Evolutionary conservation across 2,888 invertebrate genomes (phyloP).

Genomic region (Brachylomia viminalis): DNA sequence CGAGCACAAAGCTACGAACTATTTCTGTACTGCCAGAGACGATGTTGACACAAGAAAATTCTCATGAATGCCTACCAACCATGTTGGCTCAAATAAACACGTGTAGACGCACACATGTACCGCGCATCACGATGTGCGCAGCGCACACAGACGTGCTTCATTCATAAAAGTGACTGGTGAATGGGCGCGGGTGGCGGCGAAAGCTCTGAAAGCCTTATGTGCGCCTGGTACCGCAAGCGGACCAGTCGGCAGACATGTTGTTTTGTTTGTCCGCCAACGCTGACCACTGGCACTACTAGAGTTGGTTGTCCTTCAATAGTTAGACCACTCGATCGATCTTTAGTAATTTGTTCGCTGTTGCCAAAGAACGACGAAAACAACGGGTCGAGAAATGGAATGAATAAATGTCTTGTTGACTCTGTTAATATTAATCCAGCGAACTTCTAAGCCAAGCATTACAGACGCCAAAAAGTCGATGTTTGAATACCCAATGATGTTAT

Average conservation of each 20-base stretch:
- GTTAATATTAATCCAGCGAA: not conserved
- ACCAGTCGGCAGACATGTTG: constrained; percentile 87
- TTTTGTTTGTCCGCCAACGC: constrained; percentile 74
- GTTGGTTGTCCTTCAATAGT: constrained; percentile 28
- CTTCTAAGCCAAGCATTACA: not conserved
- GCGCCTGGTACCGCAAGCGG: constrained; percentile 83
- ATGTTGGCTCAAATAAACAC: constrained; percentile 86
- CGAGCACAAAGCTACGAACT: constrained; percentile 85
- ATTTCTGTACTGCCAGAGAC: constrained; percentile 85
- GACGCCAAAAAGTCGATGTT: not conserved
- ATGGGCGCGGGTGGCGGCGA: constrained; percentile 77
- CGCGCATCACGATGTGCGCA: constrained; percentile 61
- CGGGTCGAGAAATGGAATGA: not conserved
- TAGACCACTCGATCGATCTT: not conserved
- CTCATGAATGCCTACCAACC: constrained; percentile 89
- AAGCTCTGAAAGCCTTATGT: constrained; percentile 82
- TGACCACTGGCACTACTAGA: constrained; percentile 31
- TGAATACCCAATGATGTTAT: constrained; percentile 13
- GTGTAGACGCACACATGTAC: constrained; percentile 78
- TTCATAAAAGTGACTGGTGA: constrained; percentile 83
- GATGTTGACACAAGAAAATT: constrained; percentile 89
- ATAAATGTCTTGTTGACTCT: not conserved
- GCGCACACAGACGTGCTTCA: constrained; percentile 77
- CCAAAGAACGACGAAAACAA: not conserved
- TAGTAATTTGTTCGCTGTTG: not conserved